Evolutionary conservation across 1,140 invertebrate species (phyloP).

Genomic region (Eupeodes corollae): DNA sequence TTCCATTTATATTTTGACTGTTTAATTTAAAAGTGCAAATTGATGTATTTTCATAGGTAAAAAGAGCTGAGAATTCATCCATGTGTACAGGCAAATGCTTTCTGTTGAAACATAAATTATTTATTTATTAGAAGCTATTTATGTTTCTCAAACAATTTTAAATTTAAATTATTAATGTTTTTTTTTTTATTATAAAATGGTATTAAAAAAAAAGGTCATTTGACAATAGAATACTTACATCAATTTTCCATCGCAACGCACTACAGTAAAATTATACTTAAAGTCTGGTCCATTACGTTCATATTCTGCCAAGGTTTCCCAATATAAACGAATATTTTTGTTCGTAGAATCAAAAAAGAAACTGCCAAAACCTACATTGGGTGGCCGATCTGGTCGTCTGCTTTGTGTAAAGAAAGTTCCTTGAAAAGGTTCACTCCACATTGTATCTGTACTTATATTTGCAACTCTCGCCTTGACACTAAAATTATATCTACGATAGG

Average conservation of each 20-base stretch:
- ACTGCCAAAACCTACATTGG: slow-evolving; percentile 20
- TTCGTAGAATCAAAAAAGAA: slow-evolving; percentile 24
- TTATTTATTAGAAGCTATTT: too few species aligned
- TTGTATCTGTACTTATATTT: not conserved
- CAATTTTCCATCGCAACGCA: slow-evolving; percentile 13
- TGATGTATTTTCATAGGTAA: too few species aligned
- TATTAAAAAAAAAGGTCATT: too few species aligned
- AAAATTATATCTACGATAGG: slow-evolving; percentile 1
- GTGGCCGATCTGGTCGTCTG: slow-evolving; percentile 17
- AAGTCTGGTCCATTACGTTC: slow-evolving; percentile 21
- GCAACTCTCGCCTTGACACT: slow-evolving; percentile 18
- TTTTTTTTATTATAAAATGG: too few species aligned
- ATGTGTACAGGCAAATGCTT: too few species aligned
- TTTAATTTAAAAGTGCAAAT: too few species aligned
- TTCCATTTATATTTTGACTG: too few species aligned
- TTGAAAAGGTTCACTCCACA: slow-evolving; percentile 16
- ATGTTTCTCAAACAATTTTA: too few species aligned
- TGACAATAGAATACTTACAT: slow-evolving; percentile 5
- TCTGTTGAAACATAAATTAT: too few species aligned
- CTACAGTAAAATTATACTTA: slow-evolving; percentile 19
- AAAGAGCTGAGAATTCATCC: too few species aligned
- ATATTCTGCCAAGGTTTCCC: slow-evolving; percentile 20
- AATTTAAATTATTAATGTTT: too few species aligned
- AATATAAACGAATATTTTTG: slow-evolving; percentile 16
- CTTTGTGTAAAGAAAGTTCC: slow-evolving; percentile 14